phyloP scores from a whole-genome alignment of 2,113 vertebrate species.

The Halcyon senegalensis region DNA sequence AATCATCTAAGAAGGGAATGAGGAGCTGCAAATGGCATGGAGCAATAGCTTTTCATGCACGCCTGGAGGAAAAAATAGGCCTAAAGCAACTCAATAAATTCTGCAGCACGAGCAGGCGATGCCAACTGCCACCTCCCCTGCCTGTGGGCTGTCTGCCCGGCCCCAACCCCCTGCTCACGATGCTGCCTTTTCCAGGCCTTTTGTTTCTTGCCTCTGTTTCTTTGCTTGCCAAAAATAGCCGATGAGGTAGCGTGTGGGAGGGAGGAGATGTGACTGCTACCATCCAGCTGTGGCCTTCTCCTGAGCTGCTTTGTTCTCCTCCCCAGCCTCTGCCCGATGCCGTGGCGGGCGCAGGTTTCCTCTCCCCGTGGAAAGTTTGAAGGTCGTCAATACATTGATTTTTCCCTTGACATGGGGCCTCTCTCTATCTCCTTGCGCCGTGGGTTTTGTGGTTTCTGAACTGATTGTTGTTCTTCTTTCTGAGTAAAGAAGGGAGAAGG shows the following conservation, averaged over 20 bases:
- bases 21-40: not conserved
- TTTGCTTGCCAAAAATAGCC: conserved; percentile 11
- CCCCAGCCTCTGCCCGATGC: not conserved
- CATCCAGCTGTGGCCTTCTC: conserved; percentile 1
- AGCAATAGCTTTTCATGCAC: not conserved
- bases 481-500: not conserved
- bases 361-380: conserved; percentile 8
- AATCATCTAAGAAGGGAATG: not conserved
- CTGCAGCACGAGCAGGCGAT: not conserved
- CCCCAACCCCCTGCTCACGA: not conserved
- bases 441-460: not conserved
- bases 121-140: not conserved
- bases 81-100: not conserved
- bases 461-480: not conserved
- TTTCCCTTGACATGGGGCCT: not conserved
- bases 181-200: not conserved
- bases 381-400: not conserved
- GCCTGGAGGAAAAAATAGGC: not conserved
- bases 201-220: not conserved
- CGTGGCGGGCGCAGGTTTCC: fast-evolving
- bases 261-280: not conserved
- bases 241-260: not conserved
- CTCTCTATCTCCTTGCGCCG: not conserved
- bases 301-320: not conserved
- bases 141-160: not conserved